phyloP scores from a whole-genome alignment of 2,888 invertebrate genomes.

The Polydrusus pterygomalis region DNA sequence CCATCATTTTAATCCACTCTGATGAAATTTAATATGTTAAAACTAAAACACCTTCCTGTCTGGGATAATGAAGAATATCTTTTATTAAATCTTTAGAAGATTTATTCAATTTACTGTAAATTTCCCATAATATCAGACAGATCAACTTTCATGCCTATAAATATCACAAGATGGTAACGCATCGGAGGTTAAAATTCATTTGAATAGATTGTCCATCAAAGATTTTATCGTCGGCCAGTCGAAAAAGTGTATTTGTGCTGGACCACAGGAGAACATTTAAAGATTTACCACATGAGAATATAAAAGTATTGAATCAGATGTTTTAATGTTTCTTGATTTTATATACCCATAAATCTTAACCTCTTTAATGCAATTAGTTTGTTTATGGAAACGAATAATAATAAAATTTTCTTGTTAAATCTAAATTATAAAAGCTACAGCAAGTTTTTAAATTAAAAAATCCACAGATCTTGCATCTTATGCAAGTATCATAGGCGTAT shows the following conservation, averaged over 20 bases:
- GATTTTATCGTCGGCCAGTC: conserved; percentile 26
- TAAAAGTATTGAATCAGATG: conserved; percentile 9
- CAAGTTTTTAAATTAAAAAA: too few species aligned
- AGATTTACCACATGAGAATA: conserved; percentile 8
- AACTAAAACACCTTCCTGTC: conserved; percentile 8
- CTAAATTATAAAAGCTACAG: too few species aligned
- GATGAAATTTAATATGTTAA: conserved; percentile 6
- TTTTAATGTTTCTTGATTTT: conserved; percentile 18
- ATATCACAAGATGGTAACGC: conserved; percentile 17
- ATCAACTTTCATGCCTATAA: conserved; percentile 30
- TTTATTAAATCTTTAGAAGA: conserved; percentile 9
- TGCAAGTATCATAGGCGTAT: too few species aligned
- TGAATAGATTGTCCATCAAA: conserved; percentile 28
- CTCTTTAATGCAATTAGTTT: conserved; percentile 6
- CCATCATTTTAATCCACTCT: not conserved
- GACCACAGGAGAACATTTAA: conserved; percentile 27
- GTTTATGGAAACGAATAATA: not conserved
- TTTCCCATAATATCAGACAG: conserved; percentile 28
- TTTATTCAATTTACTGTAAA: conserved; percentile 23
- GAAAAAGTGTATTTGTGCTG: conserved; percentile 27
- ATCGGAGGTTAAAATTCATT: conserved; percentile 28
- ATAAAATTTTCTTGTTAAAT: conserved; percentile 3
- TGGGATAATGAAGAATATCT: not conserved
- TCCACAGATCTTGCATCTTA: too few species aligned
- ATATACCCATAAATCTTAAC: conserved; percentile 12